These are phyloP conservation scores for Sympetrum striolatum DNA, from an alignment of 2,888 invertebrate genomes.

Conservation along the genomic window DNA sequence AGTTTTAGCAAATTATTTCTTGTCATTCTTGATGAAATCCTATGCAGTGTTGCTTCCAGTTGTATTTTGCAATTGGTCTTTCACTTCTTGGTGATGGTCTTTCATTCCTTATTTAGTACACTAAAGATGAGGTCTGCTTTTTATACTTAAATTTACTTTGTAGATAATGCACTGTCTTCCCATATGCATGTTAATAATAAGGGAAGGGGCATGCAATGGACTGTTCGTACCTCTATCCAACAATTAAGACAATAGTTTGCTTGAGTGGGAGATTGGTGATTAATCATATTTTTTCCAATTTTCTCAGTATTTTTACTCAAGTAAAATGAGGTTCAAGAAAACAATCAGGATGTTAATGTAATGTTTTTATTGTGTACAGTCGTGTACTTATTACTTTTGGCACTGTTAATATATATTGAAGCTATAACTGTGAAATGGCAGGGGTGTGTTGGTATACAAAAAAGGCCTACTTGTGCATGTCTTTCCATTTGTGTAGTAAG, in stretches of 20 bases:
- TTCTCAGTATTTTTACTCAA: conserved; percentile 39
- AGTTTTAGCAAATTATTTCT: conserved; percentile 25
- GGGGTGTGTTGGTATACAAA: conserved; percentile 44
- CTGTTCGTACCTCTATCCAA: conserved; percentile 37
- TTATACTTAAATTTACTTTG: conserved; percentile 39
- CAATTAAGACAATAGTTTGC: conserved; percentile 44
- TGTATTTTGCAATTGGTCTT: conserved; percentile 41
- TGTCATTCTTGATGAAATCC: conserved; percentile 24
- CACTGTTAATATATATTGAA: conserved; percentile 39
- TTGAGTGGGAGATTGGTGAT: conserved; percentile 39
- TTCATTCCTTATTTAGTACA: conserved; percentile 40
- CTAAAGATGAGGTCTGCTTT: conserved; percentile 41
- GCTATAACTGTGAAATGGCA: conserved; percentile 43
- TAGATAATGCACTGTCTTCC: conserved; percentile 43
- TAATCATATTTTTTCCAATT: conserved; percentile 37
- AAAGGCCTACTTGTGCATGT: conserved; percentile 50
- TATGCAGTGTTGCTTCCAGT: conserved; percentile 35
- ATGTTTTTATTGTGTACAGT: conserved; percentile 42
- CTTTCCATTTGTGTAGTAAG: conserved; percentile 50
- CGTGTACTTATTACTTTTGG: conserved; percentile 35
- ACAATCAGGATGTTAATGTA: conserved; percentile 39
- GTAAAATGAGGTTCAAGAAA: conserved; percentile 28
- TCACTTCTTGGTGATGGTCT: conserved; percentile 42
- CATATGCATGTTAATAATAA: conserved; percentile 44
- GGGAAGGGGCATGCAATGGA: conserved; percentile 41